Base-by-base conservation (phyloP, 2,888 invertebrate species). In the Pegoplata infirma region DNA sequence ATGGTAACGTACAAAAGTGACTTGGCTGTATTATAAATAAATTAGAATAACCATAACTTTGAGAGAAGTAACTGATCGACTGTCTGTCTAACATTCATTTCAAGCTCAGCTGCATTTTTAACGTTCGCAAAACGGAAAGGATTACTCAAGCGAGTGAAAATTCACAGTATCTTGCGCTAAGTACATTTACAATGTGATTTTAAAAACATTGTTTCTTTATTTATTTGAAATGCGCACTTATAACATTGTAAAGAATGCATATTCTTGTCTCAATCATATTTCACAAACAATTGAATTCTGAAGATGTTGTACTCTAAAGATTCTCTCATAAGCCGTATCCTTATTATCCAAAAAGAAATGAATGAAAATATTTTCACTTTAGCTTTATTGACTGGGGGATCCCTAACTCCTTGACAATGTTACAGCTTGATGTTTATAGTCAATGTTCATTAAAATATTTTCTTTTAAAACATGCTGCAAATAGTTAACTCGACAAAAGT, bases 401-500 rank as follows among this genome's bases (percentile, higher is more conserved):
- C 32, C 32, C 10, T 32, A 10, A 32, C 32, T 32, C 32, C 32
- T 32, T 32, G 8, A 32, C 32, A 32, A 32, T 32, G 32, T 32
- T 32, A 32, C 32, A 32, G 32, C 8, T 40, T 12, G n/a, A 12
- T 40, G 36, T 40, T 40, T 12, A 1, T 40, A 40, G 12, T 36
- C 36, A 36, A 10, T 36, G n/a, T 36, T 40, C 36, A n/a, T 25
- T 47, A 32, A 61, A 61, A 61, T 47, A 47, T 61, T 25, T 25
- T 16, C 8, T 21, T 8, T 5, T 21, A 44, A n/a, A 46, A 59
- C 61, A 61, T 61, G 61, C 61, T 61, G 61, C 61, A 61, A 61
- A 61, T 44, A n/a, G 8, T 8, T 40, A 40, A n/a, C 32, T 40
- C 12, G 5, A 40, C n/a, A 40, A n/a, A n/a, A n/a, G n/a, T 40